Percentiles rank a stretch among this genome's conserved stretches.
These are phyloP conservation scores for Chymomyza procnemis DNA, from an alignment of 2,888 invertebrate species.

Conservation along the genomic window DNA sequence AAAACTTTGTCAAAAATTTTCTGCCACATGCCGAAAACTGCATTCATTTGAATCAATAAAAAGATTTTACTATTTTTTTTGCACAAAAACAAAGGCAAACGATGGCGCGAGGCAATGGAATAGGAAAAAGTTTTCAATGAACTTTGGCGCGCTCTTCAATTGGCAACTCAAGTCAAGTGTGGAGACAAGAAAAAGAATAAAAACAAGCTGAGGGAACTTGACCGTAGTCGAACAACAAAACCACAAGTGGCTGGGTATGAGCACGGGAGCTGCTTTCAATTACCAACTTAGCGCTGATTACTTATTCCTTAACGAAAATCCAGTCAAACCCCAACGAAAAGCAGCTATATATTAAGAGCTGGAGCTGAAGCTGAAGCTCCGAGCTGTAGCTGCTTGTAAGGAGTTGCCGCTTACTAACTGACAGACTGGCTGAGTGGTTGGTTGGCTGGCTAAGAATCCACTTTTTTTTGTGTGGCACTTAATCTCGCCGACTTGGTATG, in stretches of 20 bases:
- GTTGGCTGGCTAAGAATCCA: neutral
- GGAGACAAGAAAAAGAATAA: constrained; percentile 26
- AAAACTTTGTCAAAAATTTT: neutral
- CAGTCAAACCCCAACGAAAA: constrained; percentile 42
- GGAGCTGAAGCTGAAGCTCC: constrained; percentile 36
- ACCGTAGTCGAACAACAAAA: constrained; percentile 46
- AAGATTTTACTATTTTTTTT: neutral
- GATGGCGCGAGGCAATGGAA: no score
- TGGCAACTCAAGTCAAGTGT: constrained; percentile 49
- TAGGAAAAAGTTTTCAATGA: constrained; percentile 41
- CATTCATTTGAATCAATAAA: neutral
- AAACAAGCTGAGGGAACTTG: constrained; percentile 31
- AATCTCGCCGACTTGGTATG: constrained; percentile 74
- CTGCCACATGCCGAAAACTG: neutral
- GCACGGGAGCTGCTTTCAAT: constrained; percentile 57
- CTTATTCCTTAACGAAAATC: constrained; percentile 64
- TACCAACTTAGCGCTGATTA: constrained; percentile 73
- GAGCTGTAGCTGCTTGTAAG: constrained; percentile 50
- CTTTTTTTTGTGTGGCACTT: constrained; percentile 54
- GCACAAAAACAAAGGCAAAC: neutral
- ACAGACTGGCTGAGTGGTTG: neutral
- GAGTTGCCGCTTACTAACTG: constrained; percentile 35
- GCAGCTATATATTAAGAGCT: constrained; percentile 15
- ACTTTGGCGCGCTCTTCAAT: constrained; percentile 32
- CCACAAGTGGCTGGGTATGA: constrained; percentile 29